phyloP scores from a whole-genome alignment of 2,113 vertebrate species.

The Sinocyclocheilus grahami region DNA sequence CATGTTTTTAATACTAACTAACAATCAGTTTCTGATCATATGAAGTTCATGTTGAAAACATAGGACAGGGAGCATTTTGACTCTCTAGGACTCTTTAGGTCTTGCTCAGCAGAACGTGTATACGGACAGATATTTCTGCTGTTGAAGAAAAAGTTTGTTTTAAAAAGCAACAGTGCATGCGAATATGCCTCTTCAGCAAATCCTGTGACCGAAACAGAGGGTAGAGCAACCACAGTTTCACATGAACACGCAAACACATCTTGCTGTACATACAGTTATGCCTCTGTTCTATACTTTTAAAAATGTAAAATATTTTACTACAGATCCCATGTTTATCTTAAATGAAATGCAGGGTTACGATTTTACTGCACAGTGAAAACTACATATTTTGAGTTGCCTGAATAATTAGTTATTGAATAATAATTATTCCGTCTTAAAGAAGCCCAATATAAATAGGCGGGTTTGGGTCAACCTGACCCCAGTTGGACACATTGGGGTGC shows the following conservation, averaged over 20 bases:
- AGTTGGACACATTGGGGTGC: neutral
- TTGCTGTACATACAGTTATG: neutral
- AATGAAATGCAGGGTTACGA: neutral
- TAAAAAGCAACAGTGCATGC: conserved; percentile 25
- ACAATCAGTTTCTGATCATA: too few species aligned
- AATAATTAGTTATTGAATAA: neutral
- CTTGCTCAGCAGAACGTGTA: conserved; percentile 1
- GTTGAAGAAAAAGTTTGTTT: conserved; percentile 14
- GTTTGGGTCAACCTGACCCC: too few species aligned
- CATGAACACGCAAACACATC: neutral
- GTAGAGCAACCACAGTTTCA: neutral
- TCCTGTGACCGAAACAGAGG: neutral
- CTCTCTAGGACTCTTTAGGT: neutral
- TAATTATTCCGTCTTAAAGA: too few species aligned
- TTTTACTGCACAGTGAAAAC: neutral
- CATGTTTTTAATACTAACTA: neutral
- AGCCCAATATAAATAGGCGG: too few species aligned
- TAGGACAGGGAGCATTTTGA: neutral
- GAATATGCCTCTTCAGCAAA: conserved; percentile 9
- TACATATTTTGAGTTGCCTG: neutral
- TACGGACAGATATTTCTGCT: conserved; percentile 10
- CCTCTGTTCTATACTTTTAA: neutral
- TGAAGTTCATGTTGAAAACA: too few species aligned
- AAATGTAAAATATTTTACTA: neutral
- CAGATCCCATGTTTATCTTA: neutral